Evolutionary conservation across 2,888 invertebrate genomes (phyloP), one percentile per base, ranked within the genome.

Genomic region (Rhyacophila evoluta): DNA sequence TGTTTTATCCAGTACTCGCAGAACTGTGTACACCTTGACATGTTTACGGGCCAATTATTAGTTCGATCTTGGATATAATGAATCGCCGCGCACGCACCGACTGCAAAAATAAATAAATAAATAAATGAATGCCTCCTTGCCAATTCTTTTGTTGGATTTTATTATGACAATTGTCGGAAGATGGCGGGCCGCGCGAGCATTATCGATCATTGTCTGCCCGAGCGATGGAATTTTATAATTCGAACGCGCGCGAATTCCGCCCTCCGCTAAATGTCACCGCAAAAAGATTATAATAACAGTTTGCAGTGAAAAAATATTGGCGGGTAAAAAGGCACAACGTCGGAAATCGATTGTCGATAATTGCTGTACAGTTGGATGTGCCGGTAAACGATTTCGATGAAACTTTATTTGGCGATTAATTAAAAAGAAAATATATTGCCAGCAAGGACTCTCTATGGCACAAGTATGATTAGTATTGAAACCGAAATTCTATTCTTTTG

Each of bases 1-100:
- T 76, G 36, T 19, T 11, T 33, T 15, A 70, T 38, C 41, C 38
- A 25, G 76, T 37, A 70, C 36, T 38, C 38, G 27, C 55, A 55
- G 19, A 55, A 55, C 55, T 55, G 29, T 28, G 69, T 75, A 89
- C 89, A 89, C 88, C 86, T 85, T 89, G 89, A 89, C 89, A 89
- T 89, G 88, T 89, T 89, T 89, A 89, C 89, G 89, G 89, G 86
- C 89, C 89, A 89, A 89, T 89, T 89, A 89, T 89, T 89, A 89
- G 89, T 89, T 89, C 77, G 78, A 72, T 55, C 41, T 41, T 39
- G 55, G 80, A 73, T 55, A 77, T 77, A 81, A 79, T 81, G 77
- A 55, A 55, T 55, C 55, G 55, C 12, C 55, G 55, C 55, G 19
- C 55, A 55, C 55, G 55, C 55, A 55, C 55, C 19, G 55, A 55